Percentiles rank a stretch among this genome's conserved stretches.
Evolutionary conservation across 2,888 invertebrate genomes (phyloP).

Genomic region (Antitype chi): DNA sequence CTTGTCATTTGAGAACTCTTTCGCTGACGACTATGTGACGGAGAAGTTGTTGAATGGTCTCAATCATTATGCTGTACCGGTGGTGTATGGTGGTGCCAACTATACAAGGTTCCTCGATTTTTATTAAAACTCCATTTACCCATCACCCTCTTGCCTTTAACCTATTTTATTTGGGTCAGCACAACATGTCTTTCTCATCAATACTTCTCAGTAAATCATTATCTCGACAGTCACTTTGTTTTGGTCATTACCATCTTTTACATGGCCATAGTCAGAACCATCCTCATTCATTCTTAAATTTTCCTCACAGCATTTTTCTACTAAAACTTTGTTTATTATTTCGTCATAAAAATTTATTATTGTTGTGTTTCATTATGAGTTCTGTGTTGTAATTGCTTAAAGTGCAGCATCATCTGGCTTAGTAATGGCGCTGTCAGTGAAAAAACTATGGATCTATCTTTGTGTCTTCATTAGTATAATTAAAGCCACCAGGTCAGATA

Average conservation of each 20-base stretch:
- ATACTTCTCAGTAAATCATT: not conserved
- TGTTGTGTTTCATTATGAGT: not conserved
- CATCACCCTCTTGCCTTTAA: no score
- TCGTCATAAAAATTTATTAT: not conserved
- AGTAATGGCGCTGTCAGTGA: not conserved
- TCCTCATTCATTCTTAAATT: not conserved
- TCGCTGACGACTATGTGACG: constrained; percentile 81
- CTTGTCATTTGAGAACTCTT: constrained; percentile 81
- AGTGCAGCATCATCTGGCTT: not conserved
- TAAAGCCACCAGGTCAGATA: not conserved
- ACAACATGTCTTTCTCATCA: no score
- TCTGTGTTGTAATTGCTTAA: not conserved
- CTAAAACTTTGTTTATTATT: no score
- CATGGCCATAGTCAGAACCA: not conserved
- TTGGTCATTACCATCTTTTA: not conserved
- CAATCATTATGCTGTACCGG: constrained; percentile 77
- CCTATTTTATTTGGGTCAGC: no score
- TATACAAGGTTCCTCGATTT: constrained; percentile 76
- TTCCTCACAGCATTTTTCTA: not conserved
- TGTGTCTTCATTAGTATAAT: not conserved
- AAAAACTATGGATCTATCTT: not conserved
- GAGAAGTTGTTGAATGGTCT: constrained; percentile 80
- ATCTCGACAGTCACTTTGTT: not conserved
- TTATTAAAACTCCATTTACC: not conserved
- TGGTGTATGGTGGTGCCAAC: constrained; percentile 83